A percentile compares a stretch with the other conserved stretches of the same genome.
phyloP scores from a whole-genome alignment of 2,797 vertebrate species.

The Danio aesculapii region DNA sequence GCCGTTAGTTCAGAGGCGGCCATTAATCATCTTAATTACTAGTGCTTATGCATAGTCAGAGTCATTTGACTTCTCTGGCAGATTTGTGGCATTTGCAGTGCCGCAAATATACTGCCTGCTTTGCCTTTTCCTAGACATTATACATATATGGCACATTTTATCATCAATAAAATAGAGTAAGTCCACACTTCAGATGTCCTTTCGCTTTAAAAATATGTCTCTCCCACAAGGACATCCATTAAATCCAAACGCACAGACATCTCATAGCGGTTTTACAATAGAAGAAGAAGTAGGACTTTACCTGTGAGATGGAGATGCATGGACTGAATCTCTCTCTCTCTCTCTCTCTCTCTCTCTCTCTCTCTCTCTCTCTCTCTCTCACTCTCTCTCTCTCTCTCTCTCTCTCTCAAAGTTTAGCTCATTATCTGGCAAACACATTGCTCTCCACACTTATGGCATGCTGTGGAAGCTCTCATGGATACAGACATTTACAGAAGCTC shows the following conservation, averaged over 20 bases:
- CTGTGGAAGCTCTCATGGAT: slow-evolving; percentile 45
- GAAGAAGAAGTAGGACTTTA: slow-evolving; percentile 33
- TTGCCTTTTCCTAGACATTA: slow-evolving; percentile 16
- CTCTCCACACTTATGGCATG: slow-evolving; percentile 29
- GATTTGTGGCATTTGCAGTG: slow-evolving; percentile 40
- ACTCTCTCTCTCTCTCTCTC: slow-evolving; percentile 32
- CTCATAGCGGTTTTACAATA: slow-evolving; percentile 23
- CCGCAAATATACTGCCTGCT: slow-evolving; percentile 35
- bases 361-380: neutral
- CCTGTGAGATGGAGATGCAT: slow-evolving; percentile 32
- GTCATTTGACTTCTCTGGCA: slow-evolving; percentile 51
- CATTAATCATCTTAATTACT: slow-evolving; percentile 47
- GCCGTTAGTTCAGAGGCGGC: slow-evolving; percentile 37
- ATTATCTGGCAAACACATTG: slow-evolving; percentile 57
- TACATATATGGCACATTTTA: slow-evolving; percentile 3
- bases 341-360: slow-evolving; percentile 1
- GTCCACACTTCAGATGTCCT: slow-evolving; percentile 1
- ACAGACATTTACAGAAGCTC: slow-evolving; percentile 50
- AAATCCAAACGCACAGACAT: slow-evolving; percentile 30
- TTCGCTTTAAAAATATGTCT: slow-evolving; percentile 29
- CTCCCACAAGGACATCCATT: slow-evolving; percentile 37
- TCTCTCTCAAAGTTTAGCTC: slow-evolving; percentile 44
- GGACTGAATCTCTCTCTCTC: slow-evolving; percentile 18
- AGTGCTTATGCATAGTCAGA: slow-evolving; percentile 41
- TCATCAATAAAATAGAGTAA: slow-evolving; percentile 30